A percentile compares a stretch with the other conserved stretches of the same genome.
These are phyloP conservation scores for Phaethon lepturus DNA, from an alignment of 2,113 vertebrate species.

Conservation along the genomic window DNA sequence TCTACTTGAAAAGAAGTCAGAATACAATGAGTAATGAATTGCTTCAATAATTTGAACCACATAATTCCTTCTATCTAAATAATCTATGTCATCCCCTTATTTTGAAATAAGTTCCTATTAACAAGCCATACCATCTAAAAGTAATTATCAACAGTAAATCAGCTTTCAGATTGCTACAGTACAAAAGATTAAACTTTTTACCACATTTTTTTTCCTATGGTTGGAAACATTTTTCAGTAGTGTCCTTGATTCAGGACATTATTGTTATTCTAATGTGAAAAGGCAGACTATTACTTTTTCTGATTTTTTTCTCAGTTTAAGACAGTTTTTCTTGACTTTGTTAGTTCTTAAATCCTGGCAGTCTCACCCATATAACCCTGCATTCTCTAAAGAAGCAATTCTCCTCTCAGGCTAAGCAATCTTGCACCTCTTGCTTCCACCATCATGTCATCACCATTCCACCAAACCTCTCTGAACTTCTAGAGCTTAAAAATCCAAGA, in stretches of 20 bases:
- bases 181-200: background rate
- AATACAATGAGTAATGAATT: background rate
- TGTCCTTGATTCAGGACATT: background rate
- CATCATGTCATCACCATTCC: background rate
- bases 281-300: background rate
- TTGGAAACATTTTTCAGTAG: background rate
- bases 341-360: background rate
- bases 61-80: background rate
- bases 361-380: background rate
- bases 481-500: background rate
- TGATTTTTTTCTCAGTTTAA: background rate
- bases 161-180: background rate
- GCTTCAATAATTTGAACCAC: background rate
- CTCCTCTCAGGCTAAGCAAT: background rate
- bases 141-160: background rate
- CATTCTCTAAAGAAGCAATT: background rate
- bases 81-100: background rate
- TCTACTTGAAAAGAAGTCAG: background rate
- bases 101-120: background rate
- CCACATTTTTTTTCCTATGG: background rate
- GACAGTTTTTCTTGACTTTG: background rate
- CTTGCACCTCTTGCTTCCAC: background rate
- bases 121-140: background rate
- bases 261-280: background rate
- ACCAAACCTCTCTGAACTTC: background rate